Percentiles rank a stretch among this genome's conserved stretches.
These are phyloP conservation scores for Eupithecia subfuscata DNA, from an alignment of 2,888 invertebrate genomes.

Conservation along the genomic window DNA sequence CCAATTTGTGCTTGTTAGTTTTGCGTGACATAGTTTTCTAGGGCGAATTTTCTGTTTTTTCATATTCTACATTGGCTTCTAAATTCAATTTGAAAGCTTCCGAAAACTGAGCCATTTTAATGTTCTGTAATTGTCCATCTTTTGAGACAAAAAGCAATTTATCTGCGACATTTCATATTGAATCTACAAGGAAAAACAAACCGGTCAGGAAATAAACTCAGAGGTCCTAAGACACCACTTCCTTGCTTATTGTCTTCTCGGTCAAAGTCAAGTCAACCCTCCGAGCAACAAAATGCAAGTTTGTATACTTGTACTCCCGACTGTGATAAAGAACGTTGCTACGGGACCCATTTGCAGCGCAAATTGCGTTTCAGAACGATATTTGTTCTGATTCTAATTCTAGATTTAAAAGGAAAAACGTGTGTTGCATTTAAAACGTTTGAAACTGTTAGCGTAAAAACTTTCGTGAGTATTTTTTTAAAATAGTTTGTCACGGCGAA, in stretches of 20 bases:
- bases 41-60: background rate
- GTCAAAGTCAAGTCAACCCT: conserved; percentile 28
- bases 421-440: conserved; percentile 19
- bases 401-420: conserved; percentile 28
- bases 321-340: conserved; percentile 37
- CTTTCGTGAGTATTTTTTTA: background rate
- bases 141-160: background rate
- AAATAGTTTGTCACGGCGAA: background rate
- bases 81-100: background rate
- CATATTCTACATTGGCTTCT: background rate
- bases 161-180: background rate
- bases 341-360: conserved; percentile 33
- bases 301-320: conserved; percentile 24
- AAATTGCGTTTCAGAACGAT: conserved; percentile 37
- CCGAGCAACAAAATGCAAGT: conserved; percentile 31
- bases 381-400: conserved; percentile 34
- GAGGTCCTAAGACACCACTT: conserved; percentile 15
- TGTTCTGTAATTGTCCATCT: background rate
- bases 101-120: background rate
- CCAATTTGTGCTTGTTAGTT: conserved; percentile 23
- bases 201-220: conserved; percentile 8
- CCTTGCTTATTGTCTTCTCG: conserved; percentile 25
- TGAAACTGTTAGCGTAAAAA: background rate
- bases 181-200: background rate
- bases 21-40: conserved; percentile 26